Evolutionary conservation across 92 coral and sea anemone species (phyloP), one percentile per base, ranked within the genome.

Genomic region (Heliopora coerulea): DNA sequence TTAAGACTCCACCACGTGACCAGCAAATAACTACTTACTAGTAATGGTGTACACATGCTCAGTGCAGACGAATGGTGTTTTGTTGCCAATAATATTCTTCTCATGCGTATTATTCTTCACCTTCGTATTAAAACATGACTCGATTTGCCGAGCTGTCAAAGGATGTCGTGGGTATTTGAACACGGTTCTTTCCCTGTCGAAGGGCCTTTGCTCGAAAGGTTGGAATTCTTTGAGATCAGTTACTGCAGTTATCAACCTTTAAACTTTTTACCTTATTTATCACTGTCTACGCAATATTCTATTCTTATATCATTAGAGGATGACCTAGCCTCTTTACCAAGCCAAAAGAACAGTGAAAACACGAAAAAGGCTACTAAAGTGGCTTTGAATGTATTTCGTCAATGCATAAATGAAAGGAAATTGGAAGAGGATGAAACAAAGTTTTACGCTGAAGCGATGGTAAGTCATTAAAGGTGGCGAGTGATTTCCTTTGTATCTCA

Each of bases 381-480:
- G 23, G 74, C 73, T 17, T 0, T 68, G 3, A 66, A 21, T 44
- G 48, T 79, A 25, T 79, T 83, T 32, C 42, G 62, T 23, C 42
- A 79, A 17, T 83, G 79, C 72, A 49, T 80, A 13, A 21, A 62
- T 35, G 72, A 80, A 72, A 73, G 75, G 54, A 25, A 74, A 27
- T 3, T 80, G 17, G 72, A 74, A 21, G 44, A 62, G 57, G 56
- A 62, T 1, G 50, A 59, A 32, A 59, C 77, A 39, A 63, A 35
- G 40, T 75, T 85, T 59, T 81, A 81, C 59, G 70, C 83, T 12
- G 86, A 85, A 69, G 86, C 79, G 28, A 74, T n/a, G n/a, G n/a
- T n/a, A n/a, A n/a, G n/a, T n/a, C n/a, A n/a, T n/a, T n/a, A n/a
- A n/a, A n/a, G n/a, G n/a, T n/a, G n/a, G n/a, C n/a, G n/a, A n/a